Conservation (phyloP, 2,113 vertebrate species). For the Motacilla alba region DNA sequence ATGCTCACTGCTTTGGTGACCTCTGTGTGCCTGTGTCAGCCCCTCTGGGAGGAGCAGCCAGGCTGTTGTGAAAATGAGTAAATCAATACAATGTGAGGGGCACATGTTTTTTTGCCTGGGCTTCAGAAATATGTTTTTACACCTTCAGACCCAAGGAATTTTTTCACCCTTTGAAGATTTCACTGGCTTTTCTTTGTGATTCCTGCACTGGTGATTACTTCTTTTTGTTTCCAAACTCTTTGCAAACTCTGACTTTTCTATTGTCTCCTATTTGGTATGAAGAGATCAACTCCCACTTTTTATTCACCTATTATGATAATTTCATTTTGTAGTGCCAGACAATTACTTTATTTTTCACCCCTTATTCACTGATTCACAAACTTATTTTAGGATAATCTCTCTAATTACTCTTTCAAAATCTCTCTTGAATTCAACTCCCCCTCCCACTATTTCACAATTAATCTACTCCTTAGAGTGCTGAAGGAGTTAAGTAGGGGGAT, state of each 20-base stretch:
- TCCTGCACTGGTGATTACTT: neutral
- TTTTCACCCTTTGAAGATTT: neutral
- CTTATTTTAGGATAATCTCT: neutral
- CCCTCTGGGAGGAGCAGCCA: neutral
- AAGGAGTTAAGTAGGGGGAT: neutral
- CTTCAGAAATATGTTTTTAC: neutral
- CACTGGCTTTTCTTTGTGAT: neutral
- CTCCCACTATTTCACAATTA: neutral
- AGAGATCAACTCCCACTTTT: neutral
- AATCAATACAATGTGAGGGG: neutral
- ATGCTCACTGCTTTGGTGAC: fast-evolving
- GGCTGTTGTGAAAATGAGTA: neutral
- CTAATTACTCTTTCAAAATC: neutral
- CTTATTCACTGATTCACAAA: neutral
- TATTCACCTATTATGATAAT: neutral
- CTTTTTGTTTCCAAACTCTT: neutral
- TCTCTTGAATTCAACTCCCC: neutral
- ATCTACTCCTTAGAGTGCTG: neutral
- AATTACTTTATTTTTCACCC: neutral
- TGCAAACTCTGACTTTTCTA: neutral
- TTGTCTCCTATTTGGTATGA: neutral
- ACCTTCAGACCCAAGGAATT: neutral
- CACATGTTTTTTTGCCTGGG: neutral
- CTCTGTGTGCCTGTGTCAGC: neutral
- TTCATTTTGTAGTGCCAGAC: neutral